phyloP scores from a whole-genome alignment of 2,797 vertebrate genomes.

The Coilia nasus region DNA sequence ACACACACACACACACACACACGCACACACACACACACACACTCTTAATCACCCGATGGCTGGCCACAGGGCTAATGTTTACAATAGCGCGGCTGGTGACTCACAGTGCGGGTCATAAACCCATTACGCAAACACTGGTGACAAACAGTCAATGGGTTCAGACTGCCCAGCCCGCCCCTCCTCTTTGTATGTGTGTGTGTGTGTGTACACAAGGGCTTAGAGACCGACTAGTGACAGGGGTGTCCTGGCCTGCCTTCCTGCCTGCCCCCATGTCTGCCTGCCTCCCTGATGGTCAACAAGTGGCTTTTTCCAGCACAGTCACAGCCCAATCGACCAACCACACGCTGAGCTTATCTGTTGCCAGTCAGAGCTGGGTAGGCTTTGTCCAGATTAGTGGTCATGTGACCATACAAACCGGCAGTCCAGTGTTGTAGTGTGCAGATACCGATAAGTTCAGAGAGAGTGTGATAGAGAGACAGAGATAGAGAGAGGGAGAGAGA shows the following conservation, averaged over 20 bases:
- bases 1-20: constrained; percentile 2
- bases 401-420: constrained; percentile 31
- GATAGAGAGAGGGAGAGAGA: not conserved
- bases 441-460: not conserved
- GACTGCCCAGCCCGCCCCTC: constrained; percentile 34
- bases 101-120: constrained; percentile 52
- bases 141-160: constrained; percentile 56
- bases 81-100: constrained; percentile 55
- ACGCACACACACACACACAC: constrained; percentile 36
- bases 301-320: constrained; percentile 49
- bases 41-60: constrained; percentile 58
- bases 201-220: constrained; percentile 36
- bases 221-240: constrained; percentile 45
- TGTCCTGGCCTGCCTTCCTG: constrained; percentile 43
- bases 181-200: not conserved
- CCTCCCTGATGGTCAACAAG: constrained; percentile 48
- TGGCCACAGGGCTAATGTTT: constrained; percentile 57
- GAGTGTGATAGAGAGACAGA: not conserved
- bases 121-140: constrained; percentile 44
- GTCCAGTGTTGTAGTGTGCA: constrained; percentile 1
- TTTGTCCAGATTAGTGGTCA: constrained; percentile 46
- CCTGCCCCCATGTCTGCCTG: constrained; percentile 24
- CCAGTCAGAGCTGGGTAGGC: constrained; percentile 22
- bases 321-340: constrained; percentile 32
- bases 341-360: constrained; percentile 40